Percentiles rank a stretch among this genome's conserved stretches.
These are phyloP conservation scores for Eucera pruinosa DNA, from an alignment of 2,888 invertebrate genomes.

Conservation along the genomic window DNA sequence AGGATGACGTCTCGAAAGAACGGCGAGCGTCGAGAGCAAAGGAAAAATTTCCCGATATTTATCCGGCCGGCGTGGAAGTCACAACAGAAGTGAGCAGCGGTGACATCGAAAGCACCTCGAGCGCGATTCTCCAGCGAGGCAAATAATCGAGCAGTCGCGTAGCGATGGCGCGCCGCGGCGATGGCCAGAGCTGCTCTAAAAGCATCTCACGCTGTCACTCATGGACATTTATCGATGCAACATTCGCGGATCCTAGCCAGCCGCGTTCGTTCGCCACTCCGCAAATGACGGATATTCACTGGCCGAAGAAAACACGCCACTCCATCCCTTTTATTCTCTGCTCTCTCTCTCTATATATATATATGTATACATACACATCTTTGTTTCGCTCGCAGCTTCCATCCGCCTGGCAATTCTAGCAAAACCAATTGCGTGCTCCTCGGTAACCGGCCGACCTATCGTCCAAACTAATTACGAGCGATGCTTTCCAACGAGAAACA, in stretches of 20 bases:
- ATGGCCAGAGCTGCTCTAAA: slow-evolving; percentile 31
- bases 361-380: too few relatives aligned
- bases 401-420: slow-evolving; percentile 1
- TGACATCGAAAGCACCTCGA: slow-evolving; percentile 57
- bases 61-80: slow-evolving; percentile 16
- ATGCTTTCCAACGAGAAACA: slow-evolving; percentile 54
- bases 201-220: slow-evolving; percentile 33
- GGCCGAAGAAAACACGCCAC: slow-evolving; percentile 42
- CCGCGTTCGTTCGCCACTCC: slow-evolving; percentile 39
- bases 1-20: slow-evolving; percentile 17
- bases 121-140: slow-evolving; percentile 45
- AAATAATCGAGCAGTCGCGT: slow-evolving; percentile 54
- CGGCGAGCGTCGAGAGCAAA: slow-evolving; percentile 4
- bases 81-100: slow-evolving; percentile 29
- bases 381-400: background rate
- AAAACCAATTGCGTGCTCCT: slow-evolving; percentile 51
- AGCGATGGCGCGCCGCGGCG: too few relatives aligned
- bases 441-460: slow-evolving; percentile 43
- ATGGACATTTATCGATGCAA: slow-evolving; percentile 63
- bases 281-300: slow-evolving; percentile 32
- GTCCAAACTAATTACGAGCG: slow-evolving; percentile 61
- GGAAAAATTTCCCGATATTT: slow-evolving; percentile 46
- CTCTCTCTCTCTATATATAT: too few relatives aligned
- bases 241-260: slow-evolving; percentile 48
- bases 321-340: slow-evolving; percentile 7